phyloP scores from a whole-genome alignment of 2,113 vertebrate genomes.

The Hoplias malabaricus region DNA sequence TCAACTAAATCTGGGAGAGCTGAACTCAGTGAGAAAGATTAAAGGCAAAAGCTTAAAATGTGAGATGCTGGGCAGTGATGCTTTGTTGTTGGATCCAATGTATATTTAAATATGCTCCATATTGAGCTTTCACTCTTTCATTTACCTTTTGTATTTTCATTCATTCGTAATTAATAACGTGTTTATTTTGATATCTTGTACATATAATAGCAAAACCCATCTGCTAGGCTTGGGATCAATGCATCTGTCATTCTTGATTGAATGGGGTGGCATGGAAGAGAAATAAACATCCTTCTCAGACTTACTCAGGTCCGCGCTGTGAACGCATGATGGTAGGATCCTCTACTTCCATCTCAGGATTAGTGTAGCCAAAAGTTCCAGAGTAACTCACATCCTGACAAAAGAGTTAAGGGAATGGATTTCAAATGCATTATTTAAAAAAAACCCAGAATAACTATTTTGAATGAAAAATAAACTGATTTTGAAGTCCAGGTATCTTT shows the following conservation, averaged over 20 bases:
- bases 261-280: neutral
- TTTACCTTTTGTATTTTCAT: neutral
- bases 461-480: neutral
- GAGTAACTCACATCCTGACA: slow-evolving; percentile 76
- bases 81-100: neutral
- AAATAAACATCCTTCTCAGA: neutral
- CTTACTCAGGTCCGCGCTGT: slow-evolving; percentile 74
- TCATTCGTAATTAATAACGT: no score
- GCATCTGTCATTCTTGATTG: neutral
- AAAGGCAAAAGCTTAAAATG: neutral
- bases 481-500: no score
- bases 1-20: neutral
- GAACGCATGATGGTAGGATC: slow-evolving; percentile 60
- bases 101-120: neutral
- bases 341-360: slow-evolving; percentile 74
- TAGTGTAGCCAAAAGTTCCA: slow-evolving; percentile 77
- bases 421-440: no score
- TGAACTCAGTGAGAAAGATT: neutral
- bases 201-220: no score
- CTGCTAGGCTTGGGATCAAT: neutral
- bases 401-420: neutral
- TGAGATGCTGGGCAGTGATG: neutral
- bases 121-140: neutral
- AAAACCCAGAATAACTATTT: no score
- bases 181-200: no score